Percentiles rank a stretch among this genome's conserved stretches.
These are phyloP conservation scores for Cuculus canorus DNA, from an alignment of 2,797 vertebrate species.

Conservation along the genomic window DNA sequence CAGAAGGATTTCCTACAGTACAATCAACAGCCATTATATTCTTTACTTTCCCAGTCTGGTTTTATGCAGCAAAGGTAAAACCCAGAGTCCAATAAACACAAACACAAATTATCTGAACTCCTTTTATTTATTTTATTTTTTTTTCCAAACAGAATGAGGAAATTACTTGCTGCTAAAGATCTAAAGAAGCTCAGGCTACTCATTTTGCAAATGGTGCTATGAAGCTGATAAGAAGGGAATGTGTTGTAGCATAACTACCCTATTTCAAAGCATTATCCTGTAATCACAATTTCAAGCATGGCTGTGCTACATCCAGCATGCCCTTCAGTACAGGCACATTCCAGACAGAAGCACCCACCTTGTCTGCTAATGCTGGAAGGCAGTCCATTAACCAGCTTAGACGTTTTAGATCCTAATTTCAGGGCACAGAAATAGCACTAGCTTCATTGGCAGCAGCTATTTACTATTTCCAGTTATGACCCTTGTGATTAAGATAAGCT, in stretches of 20 bases:
- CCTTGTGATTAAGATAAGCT: not conserved
- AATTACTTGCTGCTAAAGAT: constrained; percentile 19
- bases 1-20: not conserved
- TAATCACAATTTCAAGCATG: not conserved
- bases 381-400: not conserved
- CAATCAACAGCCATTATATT: not conserved
- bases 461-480: not conserved
- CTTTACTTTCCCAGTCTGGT: not conserved
- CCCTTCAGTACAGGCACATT: not conserved
- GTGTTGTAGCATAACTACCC: not conserved
- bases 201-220: not conserved
- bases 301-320: not conserved
- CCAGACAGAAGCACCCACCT: not conserved
- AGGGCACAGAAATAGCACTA: not conserved
- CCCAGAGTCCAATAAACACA: not conserved
- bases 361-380: not conserved
- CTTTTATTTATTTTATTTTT: not conserved
- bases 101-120: not conserved
- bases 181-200: constrained; percentile 5
- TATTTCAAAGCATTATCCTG: constrained; percentile 22
- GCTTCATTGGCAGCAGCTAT: constrained; percentile 29
- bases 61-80: not conserved
- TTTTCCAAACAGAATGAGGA: not conserved
- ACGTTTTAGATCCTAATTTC: not conserved
- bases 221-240: constrained; percentile 9